phyloP scores from a whole-genome alignment of 2,113 vertebrate genomes.

The Myanophis thanlyinensis region DNA sequence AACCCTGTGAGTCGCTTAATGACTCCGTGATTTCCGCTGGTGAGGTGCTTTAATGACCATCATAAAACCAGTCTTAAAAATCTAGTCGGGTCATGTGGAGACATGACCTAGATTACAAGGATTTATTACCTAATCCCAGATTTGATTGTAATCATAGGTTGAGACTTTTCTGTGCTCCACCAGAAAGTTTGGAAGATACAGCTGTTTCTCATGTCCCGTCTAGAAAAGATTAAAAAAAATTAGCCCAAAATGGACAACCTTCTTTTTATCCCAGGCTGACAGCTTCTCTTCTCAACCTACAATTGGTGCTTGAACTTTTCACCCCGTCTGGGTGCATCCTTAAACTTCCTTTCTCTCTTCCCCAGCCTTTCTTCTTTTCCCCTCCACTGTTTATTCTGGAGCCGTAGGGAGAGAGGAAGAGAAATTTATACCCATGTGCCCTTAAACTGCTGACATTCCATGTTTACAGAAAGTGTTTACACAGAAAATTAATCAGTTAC shows the following conservation, averaged over 20 bases:
- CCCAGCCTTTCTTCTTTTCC: slow-evolving; percentile 8
- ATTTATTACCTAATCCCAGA: too few species aligned
- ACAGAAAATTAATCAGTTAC: slow-evolving; percentile 83
- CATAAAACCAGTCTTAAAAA: too few species aligned
- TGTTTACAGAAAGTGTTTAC: slow-evolving; percentile 77
- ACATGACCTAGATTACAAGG: too few species aligned
- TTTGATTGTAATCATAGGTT: neutral
- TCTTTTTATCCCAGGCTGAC: slow-evolving; percentile 47
- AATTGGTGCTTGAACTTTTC: slow-evolving; percentile 54
- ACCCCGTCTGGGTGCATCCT: slow-evolving; percentile 38
- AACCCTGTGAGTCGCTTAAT: neutral
- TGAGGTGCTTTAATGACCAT: too few species aligned
- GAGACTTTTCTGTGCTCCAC: neutral
- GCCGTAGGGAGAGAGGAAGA: slow-evolving; percentile 37
- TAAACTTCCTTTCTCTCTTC: slow-evolving; percentile 37
- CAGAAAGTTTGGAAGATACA: neutral
- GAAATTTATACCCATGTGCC: slow-evolving; percentile 66
- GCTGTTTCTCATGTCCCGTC: slow-evolving; percentile 37
- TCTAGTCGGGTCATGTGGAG: neutral
- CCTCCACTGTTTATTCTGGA: slow-evolving; percentile 45
- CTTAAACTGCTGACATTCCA: slow-evolving; percentile 75
- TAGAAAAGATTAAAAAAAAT: slow-evolving; percentile 11
- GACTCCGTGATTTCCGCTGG: too few species aligned
- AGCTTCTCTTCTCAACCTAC: slow-evolving; percentile 3
- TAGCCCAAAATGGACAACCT: neutral